Evolutionary conservation across 2,888 invertebrate species (phyloP), one percentile per base, ranked within the genome.

Genomic region (Hirudinaria manillensis): DNA sequence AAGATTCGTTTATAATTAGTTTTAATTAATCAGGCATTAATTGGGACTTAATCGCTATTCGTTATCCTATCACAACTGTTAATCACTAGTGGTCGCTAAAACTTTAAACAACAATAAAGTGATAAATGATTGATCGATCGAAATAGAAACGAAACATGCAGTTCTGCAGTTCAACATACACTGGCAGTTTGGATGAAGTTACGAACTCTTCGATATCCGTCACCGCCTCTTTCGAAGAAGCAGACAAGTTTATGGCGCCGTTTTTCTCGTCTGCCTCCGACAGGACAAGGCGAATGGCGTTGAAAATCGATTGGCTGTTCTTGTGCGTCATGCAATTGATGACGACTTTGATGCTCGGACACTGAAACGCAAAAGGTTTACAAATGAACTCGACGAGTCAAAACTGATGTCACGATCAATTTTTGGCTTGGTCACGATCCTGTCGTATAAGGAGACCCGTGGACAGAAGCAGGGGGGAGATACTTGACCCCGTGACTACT

Each of bases 281-380:
- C 61, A 75, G 29, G 55, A 24, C 10, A 16, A 36, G 29, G 77
- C 90, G 89, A 77, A 96, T 90, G 81, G 91, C 89, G 70, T 89
- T 89, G 85, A 91, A 96, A 78, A 96, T 91, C 56, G 91, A 89
- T 0, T 89, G 88, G 0, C 94, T 90, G n/a, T 92, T 91, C 81
- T 92, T 91, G 83, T 94, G 89, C 78, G 91, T 90, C 77, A 95
- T 95, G 82, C 96, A 96, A 86, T 97, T 97, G 0, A 93, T 87
- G 82, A 91, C 91, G 19, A 92, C 67, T n/a, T 51, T 76, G 70
- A 72, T 76, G 67, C 51, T 66, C 27, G 34, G 67, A 27, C 27
- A 55, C 74, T 29, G 65, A 24, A 21, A 38, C 29, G 3, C 34
- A 34, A 36, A 29, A 24, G 32, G n/a, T 32, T 24, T 27, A 32